Conservation (phyloP, 2,888 invertebrate genomes). For the Mongoloraphidia duomilia region DNA sequence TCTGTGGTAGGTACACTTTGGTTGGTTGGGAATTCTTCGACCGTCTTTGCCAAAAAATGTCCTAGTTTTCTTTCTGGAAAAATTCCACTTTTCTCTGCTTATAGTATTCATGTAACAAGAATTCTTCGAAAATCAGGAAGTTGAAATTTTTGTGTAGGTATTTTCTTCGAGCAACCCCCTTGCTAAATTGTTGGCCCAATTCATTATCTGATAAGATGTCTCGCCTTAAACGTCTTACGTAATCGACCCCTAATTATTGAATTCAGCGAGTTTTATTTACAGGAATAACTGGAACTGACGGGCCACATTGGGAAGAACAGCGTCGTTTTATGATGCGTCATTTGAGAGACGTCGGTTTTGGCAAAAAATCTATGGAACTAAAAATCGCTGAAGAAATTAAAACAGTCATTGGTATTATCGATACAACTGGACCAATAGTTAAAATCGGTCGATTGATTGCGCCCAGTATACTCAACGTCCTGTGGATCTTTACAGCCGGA, state of each 20-base stretch:
- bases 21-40: too few relatives aligned
- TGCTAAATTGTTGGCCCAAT: too few relatives aligned
- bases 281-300: conserved; percentile 45
- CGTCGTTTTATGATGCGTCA: conserved; percentile 35
- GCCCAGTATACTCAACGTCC: conserved; percentile 45
- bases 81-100: neutral
- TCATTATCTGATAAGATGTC: too few relatives aligned
- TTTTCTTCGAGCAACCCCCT: too few relatives aligned
- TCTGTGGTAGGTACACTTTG: too few relatives aligned
- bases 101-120: neutral
- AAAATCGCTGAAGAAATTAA: conserved; percentile 36
- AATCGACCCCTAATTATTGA: neutral
- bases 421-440: conserved; percentile 17
- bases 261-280: conserved; percentile 7
- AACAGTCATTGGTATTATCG: conserved; percentile 25
- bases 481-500: conserved; percentile 45
- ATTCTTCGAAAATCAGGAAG: neutral
- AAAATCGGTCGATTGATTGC: conserved; percentile 29
- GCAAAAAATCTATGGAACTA: conserved; percentile 31
- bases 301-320: conserved; percentile 36
- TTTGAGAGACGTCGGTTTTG: conserved; percentile 36
- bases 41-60: too few relatives aligned
- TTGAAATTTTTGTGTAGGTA: too few relatives aligned
- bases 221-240: too few relatives aligned
- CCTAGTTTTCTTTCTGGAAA: neutral